Percentiles rank a stretch among this genome's conserved stretches.
Conservation (phyloP, 2,113 vertebrate genomes). For the Hemiscyllium ocellatum region DNA sequence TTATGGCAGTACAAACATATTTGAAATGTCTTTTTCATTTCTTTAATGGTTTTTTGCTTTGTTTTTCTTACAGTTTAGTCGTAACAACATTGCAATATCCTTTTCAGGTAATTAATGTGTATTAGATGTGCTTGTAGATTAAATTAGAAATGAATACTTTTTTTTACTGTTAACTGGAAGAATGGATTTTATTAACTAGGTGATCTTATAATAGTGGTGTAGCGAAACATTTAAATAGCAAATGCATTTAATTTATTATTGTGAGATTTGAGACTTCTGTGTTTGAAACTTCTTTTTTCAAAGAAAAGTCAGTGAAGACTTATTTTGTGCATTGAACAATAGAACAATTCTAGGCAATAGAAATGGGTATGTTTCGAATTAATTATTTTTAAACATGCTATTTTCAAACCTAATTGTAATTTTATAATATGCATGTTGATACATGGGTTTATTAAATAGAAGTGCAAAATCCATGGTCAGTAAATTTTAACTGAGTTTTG, state of each 20-base stretch:
- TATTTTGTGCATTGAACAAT: not conserved
- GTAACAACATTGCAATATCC: conserved; percentile 65
- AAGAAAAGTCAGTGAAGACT: not conserved
- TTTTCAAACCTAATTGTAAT: not conserved
- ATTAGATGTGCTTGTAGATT: not conserved
- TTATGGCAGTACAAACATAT: not conserved
- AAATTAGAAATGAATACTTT: not conserved
- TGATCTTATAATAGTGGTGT: not conserved
- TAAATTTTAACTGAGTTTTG: not conserved
- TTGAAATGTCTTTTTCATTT: not conserved
- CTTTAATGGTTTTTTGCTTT: conserved; percentile 29
- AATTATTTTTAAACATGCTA: not conserved
- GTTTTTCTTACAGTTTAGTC: conserved; percentile 58
- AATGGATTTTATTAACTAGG: not conserved
- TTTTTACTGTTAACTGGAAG: not conserved
- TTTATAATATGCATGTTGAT: not conserved
- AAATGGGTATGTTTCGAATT: not conserved
- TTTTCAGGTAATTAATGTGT: conserved; percentile 67
- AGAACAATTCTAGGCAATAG: not conserved
- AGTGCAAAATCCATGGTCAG: not conserved
- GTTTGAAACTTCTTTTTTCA: not conserved
- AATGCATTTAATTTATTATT: not conserved
- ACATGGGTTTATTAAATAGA: not conserved
- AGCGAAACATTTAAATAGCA: not conserved
- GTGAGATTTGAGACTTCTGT: not conserved